A percentile compares a stretch with the other conserved stretches of the same genome.
Evolutionary conservation across 2,888 invertebrate genomes (phyloP).

Genomic region (Helicoverpa assulta): DNA sequence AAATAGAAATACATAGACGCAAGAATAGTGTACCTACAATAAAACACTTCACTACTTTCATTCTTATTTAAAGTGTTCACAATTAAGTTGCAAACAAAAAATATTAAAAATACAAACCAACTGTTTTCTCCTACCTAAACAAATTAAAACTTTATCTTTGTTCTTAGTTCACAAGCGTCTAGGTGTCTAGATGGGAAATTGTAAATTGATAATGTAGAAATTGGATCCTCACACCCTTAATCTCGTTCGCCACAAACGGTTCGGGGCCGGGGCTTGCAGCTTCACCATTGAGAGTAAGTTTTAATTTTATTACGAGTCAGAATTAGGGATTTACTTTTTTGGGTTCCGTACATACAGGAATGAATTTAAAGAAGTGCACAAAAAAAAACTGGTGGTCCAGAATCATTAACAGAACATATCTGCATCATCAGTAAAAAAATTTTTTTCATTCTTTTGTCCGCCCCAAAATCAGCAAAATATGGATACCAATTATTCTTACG

Average conservation of each 20-base stretch:
- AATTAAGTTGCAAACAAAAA: slow-evolving; percentile 18
- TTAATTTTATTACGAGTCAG: slow-evolving; percentile 78
- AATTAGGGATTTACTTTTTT: slow-evolving; percentile 71
- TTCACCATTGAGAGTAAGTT: slow-evolving; percentile 74
- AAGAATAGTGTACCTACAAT: too few species aligned
- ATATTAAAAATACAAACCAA: slow-evolving; percentile 26
- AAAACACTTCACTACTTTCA: too few species aligned
- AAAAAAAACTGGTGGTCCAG: too few species aligned
- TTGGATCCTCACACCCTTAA: slow-evolving; percentile 64
- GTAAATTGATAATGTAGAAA: slow-evolving; percentile 77
- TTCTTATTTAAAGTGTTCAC: slow-evolving; percentile 17
- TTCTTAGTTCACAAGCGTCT: slow-evolving; percentile 59
- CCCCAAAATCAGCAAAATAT: too few species aligned
- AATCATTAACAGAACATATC: too few species aligned
- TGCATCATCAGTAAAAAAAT: too few species aligned
- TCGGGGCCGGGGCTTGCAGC: slow-evolving; percentile 65
- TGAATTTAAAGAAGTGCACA: too few species aligned
- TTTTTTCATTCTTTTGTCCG: too few species aligned
- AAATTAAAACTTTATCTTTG: slow-evolving; percentile 50
- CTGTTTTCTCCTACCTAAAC: slow-evolving; percentile 46
- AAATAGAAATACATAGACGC: too few species aligned
- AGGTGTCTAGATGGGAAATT: slow-evolving; percentile 65
- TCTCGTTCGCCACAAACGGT: slow-evolving; percentile 60
- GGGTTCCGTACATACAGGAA: too few species aligned
- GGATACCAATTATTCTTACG: too few species aligned